phyloP scores from a whole-genome alignment of 2,888 invertebrate genomes.

The Drosophila kambysellisi region DNA sequence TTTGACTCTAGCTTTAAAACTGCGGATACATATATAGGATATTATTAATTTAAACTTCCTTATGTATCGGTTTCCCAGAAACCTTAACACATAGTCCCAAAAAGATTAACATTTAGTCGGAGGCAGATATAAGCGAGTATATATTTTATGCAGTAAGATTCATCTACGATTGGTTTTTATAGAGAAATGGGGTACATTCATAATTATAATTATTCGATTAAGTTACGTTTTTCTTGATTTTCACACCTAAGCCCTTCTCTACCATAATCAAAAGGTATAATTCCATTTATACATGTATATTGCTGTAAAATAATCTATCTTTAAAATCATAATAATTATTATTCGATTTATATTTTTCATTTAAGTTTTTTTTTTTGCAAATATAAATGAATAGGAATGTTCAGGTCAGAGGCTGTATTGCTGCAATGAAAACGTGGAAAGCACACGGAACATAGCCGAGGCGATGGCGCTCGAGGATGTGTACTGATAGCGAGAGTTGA shows the following conservation, averaged over 20 bases:
- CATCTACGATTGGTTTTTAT: background rate
- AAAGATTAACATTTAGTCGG: background rate
- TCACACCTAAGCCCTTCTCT: background rate
- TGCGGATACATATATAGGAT: background rate
- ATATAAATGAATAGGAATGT: background rate
- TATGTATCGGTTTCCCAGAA: too few relatives aligned
- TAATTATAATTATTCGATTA: background rate
- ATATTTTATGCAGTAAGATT: background rate
- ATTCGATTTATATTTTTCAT: background rate
- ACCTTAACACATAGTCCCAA: background rate
- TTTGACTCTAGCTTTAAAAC: background rate
- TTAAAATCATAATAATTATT: too few relatives aligned
- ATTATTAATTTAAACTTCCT: too few relatives aligned
- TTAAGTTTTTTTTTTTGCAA: background rate
- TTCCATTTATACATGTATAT: background rate
- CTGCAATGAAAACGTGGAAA: background rate
- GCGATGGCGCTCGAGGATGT: constrained; percentile 33
- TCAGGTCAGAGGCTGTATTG: background rate
- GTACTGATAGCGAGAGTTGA: constrained; percentile 42
- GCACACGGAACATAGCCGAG: constrained; percentile 2
- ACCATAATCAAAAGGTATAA: background rate
- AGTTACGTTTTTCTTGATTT: background rate
- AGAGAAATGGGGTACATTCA: background rate
- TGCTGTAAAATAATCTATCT: background rate
- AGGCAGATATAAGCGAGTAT: background rate